These are phyloP conservation scores for Capromys pilorides DNA, from an alignment of 2,797 vertebrate genomes.

Conservation along the genomic window DNA sequence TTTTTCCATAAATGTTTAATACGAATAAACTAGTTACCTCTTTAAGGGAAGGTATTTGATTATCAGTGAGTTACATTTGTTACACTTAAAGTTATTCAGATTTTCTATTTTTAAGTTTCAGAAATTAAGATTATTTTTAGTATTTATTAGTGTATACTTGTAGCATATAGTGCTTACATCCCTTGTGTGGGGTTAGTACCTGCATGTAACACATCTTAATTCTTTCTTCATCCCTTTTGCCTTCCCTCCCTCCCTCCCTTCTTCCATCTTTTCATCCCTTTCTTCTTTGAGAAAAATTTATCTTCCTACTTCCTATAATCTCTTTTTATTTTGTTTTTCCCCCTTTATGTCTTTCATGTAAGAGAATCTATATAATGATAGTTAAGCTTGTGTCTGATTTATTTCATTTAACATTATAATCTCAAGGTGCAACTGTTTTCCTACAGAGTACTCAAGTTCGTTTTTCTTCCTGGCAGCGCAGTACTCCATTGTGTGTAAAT, in stretches of 20 bases:
- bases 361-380: not conserved
- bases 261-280: not conserved
- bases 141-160: not conserved
- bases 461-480: not conserved
- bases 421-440: not conserved
- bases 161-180: not conserved
- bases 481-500: not conserved
- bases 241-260: not conserved
- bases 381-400: not conserved
- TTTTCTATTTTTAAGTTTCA: constrained; percentile 26
- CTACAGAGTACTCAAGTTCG: not conserved
- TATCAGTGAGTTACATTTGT: constrained; percentile 28
- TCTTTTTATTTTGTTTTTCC: not conserved
- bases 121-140: not conserved
- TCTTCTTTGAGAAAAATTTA: not conserved
- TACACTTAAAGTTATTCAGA: not conserved
- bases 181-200: not conserved
- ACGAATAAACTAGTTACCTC: not conserved
- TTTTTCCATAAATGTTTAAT: not conserved
- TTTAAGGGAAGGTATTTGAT: not conserved
- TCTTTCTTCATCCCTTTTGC: not conserved
- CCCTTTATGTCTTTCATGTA: not conserved
- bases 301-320: not conserved
- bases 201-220: not conserved
- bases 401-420: not conserved